Conservation (phyloP, 2,113 vertebrate species). For the Macrotis lagotis region DNA sequence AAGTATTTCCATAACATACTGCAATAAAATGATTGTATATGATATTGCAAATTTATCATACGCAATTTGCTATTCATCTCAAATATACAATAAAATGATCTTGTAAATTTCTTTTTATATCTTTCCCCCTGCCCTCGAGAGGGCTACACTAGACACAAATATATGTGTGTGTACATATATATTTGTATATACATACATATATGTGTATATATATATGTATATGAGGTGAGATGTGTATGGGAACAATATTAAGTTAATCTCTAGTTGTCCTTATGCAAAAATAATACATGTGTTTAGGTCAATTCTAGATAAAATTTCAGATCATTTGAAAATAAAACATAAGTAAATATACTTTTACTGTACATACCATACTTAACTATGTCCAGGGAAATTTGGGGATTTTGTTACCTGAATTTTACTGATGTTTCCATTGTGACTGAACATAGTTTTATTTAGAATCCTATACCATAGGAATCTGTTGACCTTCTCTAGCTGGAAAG, state of each 20-base stretch:
- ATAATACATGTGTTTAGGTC: background rate
- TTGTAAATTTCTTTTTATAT: too few species aligned
- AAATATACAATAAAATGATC: too few species aligned
- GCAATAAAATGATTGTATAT: too few species aligned
- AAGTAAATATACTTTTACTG: background rate
- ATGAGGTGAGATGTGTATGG: background rate
- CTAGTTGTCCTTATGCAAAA: background rate
- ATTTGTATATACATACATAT: too few species aligned
- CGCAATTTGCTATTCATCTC: too few species aligned
- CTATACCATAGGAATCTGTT: conserved; percentile 58
- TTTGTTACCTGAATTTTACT: conserved; percentile 16
- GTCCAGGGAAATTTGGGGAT: background rate
- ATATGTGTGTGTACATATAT: too few species aligned
- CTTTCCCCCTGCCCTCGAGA: too few species aligned
- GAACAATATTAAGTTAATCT: background rate
- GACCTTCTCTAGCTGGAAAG: conserved; percentile 64
- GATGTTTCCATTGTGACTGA: background rate
- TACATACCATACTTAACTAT: background rate
- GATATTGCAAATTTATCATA: too few species aligned
- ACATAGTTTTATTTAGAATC: conserved; percentile 57
- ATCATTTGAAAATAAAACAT: conserved; percentile 5
- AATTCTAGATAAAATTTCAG: background rate
- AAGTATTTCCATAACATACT: too few species aligned
- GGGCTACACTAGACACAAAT: too few species aligned
- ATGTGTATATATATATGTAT: too few species aligned